These are phyloP conservation scores for Echinometra lucunter DNA, from an alignment of 53 echinoderm and acorn worm genomes.

Conservation along the genomic window DNA sequence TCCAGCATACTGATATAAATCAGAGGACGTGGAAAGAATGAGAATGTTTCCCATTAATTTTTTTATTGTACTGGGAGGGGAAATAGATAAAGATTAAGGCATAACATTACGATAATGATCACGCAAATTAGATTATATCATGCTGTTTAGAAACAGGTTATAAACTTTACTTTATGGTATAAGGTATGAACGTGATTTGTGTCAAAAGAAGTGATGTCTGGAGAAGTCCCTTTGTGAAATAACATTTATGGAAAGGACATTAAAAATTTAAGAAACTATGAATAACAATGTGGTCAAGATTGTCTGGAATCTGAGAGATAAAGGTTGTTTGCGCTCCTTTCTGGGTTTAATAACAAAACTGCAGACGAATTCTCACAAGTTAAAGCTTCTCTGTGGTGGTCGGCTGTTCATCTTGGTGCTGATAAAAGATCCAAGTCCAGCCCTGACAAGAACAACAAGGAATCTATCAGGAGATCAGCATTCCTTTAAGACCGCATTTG, in stretches of 20 bases:
- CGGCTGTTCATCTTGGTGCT: background rate
- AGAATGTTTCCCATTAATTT: background rate
- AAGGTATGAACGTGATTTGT: background rate
- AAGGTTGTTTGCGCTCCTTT: constrained; percentile 8
- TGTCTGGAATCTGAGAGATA: background rate
- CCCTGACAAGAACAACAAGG: constrained; percentile 22
- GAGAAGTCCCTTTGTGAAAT: background rate
- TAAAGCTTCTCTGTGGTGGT: constrained; percentile 38
- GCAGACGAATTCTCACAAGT: background rate
- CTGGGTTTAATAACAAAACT: constrained; percentile 39
- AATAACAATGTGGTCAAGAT: background rate
- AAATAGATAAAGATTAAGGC: background rate
- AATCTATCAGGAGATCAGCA: constrained; percentile 39
- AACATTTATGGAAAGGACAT: background rate
- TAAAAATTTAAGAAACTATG: background rate
- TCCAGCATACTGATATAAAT: background rate
- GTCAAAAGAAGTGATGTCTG: background rate
- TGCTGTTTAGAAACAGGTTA: too few relatives aligned
- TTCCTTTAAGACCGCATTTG: constrained; percentile 58
- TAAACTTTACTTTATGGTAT: too few relatives aligned
- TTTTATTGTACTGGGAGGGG: background rate
- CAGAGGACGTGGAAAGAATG: background rate
- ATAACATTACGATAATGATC: background rate
- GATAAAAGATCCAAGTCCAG: constrained; percentile 44
- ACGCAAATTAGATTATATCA: background rate